phyloP scores from a whole-genome alignment of 2,797 vertebrate genomes.

The Eupleurogrammus muticus region DNA sequence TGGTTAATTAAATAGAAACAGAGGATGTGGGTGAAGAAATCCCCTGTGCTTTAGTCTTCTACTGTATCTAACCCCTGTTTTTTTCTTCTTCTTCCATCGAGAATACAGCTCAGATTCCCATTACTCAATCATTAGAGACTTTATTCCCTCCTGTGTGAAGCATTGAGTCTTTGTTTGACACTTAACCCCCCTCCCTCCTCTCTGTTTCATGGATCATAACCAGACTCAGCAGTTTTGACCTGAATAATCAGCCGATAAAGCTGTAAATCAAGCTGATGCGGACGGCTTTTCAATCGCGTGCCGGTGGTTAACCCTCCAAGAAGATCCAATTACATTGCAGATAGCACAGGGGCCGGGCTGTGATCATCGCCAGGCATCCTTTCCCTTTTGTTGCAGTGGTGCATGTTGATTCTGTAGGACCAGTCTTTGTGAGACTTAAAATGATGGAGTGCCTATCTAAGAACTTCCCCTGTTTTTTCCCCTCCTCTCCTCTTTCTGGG shows the following conservation, averaged over 20 bases:
- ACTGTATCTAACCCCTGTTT: constrained; percentile 8
- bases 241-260: constrained; percentile 68
- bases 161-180: too few relatives aligned
- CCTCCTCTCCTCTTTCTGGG: not conserved
- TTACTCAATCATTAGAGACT: too few relatives aligned
- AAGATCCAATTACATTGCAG: constrained; percentile 36
- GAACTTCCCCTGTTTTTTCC: not conserved
- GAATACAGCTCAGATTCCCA: too few relatives aligned
- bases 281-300: constrained; percentile 60
- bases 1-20: constrained; percentile 1
- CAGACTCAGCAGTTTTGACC: constrained; percentile 66
- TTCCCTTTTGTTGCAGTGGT: not conserved
- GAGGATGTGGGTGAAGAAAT: constrained; percentile 10
- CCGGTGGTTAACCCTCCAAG: constrained; percentile 46
- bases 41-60: constrained; percentile 27
- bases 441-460: not conserved
- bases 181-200: not conserved
- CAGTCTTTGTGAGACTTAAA: not conserved
- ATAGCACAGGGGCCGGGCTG: constrained; percentile 20
- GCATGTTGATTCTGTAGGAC: not conserved
- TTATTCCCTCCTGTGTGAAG: too few relatives aligned
- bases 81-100: constrained; percentile 23
- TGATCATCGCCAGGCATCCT: constrained; percentile 15
- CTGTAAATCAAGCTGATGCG: constrained; percentile 61
- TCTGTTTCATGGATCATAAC: constrained; percentile 51